A percentile compares a stretch with the other conserved stretches of the same genome.
Evolutionary conservation across 1,140 invertebrate genomes (phyloP).

Genomic region (Tribolium castaneum): DNA sequence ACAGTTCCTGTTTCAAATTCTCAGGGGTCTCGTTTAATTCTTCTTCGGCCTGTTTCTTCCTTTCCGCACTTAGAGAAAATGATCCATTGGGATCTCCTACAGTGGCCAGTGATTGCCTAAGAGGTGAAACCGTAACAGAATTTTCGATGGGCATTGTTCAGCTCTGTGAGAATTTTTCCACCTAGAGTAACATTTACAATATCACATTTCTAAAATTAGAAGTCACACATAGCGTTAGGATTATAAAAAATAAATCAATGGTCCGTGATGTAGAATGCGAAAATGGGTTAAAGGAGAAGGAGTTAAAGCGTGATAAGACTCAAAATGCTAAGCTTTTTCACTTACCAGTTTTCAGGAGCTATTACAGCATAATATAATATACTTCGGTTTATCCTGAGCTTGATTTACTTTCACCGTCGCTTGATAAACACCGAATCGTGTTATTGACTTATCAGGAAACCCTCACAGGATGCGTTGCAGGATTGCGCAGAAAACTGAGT

Average conservation of each 20-base stretch:
- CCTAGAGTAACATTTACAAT: background rate
- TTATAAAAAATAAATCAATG: background rate
- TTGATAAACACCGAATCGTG: slow-evolving; percentile 18
- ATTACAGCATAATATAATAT: slow-evolving; percentile 16
- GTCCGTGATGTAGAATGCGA: background rate
- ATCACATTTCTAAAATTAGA: background rate
- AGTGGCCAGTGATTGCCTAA: slow-evolving; percentile 10
- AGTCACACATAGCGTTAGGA: background rate
- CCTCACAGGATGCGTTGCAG: slow-evolving; percentile 22
- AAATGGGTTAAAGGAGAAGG: background rate
- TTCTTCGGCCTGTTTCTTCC: slow-evolving; percentile 58
- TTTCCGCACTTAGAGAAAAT: slow-evolving; percentile 51
- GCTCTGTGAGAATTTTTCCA: background rate
- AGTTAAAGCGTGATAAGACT: background rate
- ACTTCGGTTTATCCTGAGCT: background rate
- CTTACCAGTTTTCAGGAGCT: background rate
- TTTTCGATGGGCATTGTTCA: slow-evolving; percentile 4
- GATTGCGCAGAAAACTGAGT: slow-evolving; percentile 14
- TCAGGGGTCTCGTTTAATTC: slow-evolving; percentile 62
- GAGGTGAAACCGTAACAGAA: slow-evolving; percentile 12
- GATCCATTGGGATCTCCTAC: slow-evolving; percentile 27
- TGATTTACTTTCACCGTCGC: background rate
- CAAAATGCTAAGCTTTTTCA: background rate
- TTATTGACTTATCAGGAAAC: slow-evolving; percentile 30
- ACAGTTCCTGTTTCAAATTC: slow-evolving; percentile 55